Base-by-base conservation (phyloP, 1,140 invertebrate species). In the Drosophila kikkawai region DNA sequence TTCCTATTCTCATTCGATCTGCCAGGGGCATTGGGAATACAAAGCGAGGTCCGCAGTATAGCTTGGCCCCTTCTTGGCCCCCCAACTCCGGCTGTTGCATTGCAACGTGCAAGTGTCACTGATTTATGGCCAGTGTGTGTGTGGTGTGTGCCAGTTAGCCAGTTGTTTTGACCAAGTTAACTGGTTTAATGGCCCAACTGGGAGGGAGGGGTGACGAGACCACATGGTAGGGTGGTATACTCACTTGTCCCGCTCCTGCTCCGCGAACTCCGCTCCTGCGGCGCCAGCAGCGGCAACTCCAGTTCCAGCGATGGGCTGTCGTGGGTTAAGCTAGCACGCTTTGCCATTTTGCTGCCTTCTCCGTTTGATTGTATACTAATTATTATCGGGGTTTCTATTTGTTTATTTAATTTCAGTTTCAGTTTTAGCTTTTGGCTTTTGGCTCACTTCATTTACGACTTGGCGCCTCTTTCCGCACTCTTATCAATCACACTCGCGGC, bases 81-180 rank as follows among this genome's bases (percentile, higher is more conserved):
- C 44, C 66, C 65, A 56, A 53, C 66, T 75, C 41, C 41, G 50
- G 44, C 69, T 66, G 32, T 39, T 39, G 53, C 53, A 75, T 47
- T 85, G 78, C 82, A 85, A 60, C 80, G 64, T 87, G 84, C 80
- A 87, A 87, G 64, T 87, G 83, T 88, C 83, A 87, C 84, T 87
- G 83, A 87, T 87, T 87, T 87, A 87, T 87, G 77, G 68, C 68
- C 68, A 84, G 51, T 45, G 32, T 65, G 68, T 74, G 34, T 67
- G 48, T 57, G 65, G 44, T 84, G 76, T 84, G 76, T 78, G 78
- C 74, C 70, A 78, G 74, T 74, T 75, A 75, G 81, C 79, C 36
- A 56, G 53, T 88, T 84, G 65, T 75, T 70, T 80, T 87, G 85
- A 78, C 84, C 84, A 87, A 87, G 73, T 90, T 88, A 84, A 90